These are phyloP conservation scores for Agrochola lychnidis DNA, from an alignment of 2,888 invertebrate genomes.

Conservation along the genomic window DNA sequence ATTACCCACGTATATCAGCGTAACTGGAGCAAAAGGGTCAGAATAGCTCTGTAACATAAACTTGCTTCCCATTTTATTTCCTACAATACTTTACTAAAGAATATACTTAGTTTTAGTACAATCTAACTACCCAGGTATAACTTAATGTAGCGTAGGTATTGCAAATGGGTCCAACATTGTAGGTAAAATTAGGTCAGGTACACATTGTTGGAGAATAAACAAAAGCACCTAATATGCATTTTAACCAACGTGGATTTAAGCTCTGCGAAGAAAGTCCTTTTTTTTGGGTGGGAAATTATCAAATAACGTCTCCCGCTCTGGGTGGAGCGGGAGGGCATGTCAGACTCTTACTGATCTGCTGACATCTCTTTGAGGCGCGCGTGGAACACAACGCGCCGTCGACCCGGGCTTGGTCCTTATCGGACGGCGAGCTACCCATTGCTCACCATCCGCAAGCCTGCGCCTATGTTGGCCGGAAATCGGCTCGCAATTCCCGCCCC, in stretches of 20 bases:
- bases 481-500: no score
- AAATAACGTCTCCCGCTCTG: no score
- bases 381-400: no score
- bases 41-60: slow-evolving; percentile 33
- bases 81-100: slow-evolving; percentile 22
- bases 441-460: no score
- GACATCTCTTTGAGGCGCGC: no score
- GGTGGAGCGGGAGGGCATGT: no score
- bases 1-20: slow-evolving; percentile 48
- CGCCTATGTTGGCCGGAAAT: no score
- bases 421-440: no score
- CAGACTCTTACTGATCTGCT: no score
- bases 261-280: not conserved
- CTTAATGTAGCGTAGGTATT: slow-evolving; percentile 22
- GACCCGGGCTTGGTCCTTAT: no score
- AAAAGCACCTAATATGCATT: slow-evolving; percentile 45
- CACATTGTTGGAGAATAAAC: slow-evolving; percentile 41
- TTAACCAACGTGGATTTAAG: slow-evolving; percentile 20
- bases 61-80: slow-evolving; percentile 43
- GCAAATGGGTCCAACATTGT: slow-evolving; percentile 30
- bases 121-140: slow-evolving; percentile 8
- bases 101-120: slow-evolving; percentile 28
- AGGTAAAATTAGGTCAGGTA: slow-evolving; percentile 46
- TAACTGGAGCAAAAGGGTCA: slow-evolving; percentile 46
- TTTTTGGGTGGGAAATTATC: no score